Evolutionary conservation across 2,113 vertebrate species (phyloP), one percentile per base, ranked within the genome.

Genomic region (Apistogramma diplotaenia): DNA sequence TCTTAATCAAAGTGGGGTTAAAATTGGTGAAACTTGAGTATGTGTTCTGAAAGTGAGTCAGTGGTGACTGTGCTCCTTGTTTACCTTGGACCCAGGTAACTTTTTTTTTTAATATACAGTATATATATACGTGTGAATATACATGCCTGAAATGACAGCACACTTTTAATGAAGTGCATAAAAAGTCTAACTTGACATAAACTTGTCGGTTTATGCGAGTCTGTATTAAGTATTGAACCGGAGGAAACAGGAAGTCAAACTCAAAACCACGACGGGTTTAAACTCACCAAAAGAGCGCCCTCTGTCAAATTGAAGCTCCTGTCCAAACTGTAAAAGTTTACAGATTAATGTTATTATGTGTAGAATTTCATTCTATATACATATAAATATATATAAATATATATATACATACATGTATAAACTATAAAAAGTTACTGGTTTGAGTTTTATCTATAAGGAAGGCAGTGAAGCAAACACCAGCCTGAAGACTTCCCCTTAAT

Each of bases 1-100:
- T 91, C 82, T 93, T 91, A 89, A 91, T 92, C 89, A 91, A 92
- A 93, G 91, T 93, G 93, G 89, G 90, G 86, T 92, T 87, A 84
- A 92, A 90, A 81, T 89, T 88, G 89, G 85, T 94, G 77, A 91
- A 89, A 89, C 71, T 89, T 85, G 80, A 90, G 88, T 92, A 79
- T 86, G 85, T 91, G 79, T 91, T 84, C 88, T 81, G 89, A 89
- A 93, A 92, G 92, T 91, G 82, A 86, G 89, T 90, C 89, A 82
- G 76, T 92, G 82, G 91, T 94, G 91, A 88, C 91, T 86, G 81
- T 93, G 79, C 80, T 91, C 89, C 90, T 88, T 23, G 76, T 91
- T 83, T 85, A 88, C 87, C 86, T 82, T 78, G 79, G 84, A 91
- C 78, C 88, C 85, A 82, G 83, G 79, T 91, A 57, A 85, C 74